phyloP scores from a whole-genome alignment of 2,113 vertebrate genomes.

The Mormoops blainvillei region DNA sequence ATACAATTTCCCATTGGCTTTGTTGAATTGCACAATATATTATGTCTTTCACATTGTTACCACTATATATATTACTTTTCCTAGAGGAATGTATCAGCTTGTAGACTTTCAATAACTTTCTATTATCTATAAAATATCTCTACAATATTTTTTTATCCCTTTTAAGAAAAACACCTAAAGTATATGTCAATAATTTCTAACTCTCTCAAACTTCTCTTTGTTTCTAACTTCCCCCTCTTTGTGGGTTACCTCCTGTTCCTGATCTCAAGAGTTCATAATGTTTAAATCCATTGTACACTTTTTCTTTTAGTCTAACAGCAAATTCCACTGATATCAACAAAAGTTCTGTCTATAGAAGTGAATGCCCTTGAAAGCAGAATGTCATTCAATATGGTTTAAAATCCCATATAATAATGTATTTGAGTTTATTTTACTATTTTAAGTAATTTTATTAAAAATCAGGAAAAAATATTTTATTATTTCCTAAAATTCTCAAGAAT shows the following conservation, averaged over 20 bases:
- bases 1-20: slow-evolving; percentile 43
- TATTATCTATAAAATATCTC: slow-evolving; percentile 38
- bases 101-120: slow-evolving; percentile 16
- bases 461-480: neutral
- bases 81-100: neutral
- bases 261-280: neutral
- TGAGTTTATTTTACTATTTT: neutral
- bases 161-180: neutral
- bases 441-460: neutral
- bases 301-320: neutral
- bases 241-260: neutral
- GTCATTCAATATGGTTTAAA: neutral
- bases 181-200: neutral
- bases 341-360: neutral
- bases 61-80: slow-evolving; percentile 40
- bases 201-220: neutral
- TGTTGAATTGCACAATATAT: slow-evolving; percentile 17
- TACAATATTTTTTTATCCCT: neutral
- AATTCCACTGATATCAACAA: neutral
- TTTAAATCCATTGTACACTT: neutral
- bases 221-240: neutral
- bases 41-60: slow-evolving; percentile 35
- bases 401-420: neutral
- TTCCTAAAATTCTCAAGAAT: neutral
- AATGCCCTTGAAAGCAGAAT: neutral